Percentiles rank a stretch among this genome's conserved stretches.
These are phyloP conservation scores for Steatornis caripensis DNA, from an alignment of 2,113 vertebrate genomes.

Conservation along the genomic window DNA sequence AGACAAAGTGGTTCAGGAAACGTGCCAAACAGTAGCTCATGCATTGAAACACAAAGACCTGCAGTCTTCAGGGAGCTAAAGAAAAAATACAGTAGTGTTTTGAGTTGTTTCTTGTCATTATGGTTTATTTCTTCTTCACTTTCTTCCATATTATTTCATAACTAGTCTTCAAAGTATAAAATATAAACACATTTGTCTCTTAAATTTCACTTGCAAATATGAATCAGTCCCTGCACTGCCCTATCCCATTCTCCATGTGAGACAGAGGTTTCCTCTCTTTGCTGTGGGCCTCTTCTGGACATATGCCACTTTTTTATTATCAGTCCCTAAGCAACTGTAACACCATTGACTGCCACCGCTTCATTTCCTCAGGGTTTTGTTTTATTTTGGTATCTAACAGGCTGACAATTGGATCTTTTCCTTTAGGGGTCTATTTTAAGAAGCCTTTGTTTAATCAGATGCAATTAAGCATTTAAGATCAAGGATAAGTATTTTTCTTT, in stretches of 20 bases:
- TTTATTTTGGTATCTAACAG: slow-evolving; percentile 15
- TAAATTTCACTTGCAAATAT: neutral
- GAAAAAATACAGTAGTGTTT: slow-evolving; percentile 21
- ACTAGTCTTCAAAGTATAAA: neutral
- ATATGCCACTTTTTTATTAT: slow-evolving; percentile 1
- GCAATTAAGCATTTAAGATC: neutral
- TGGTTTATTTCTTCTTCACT: neutral
- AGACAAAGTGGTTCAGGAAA: slow-evolving; percentile 48
- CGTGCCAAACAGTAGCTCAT: slow-evolving; percentile 52
- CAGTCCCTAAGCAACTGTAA: slow-evolving; percentile 33
- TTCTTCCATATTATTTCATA: neutral
- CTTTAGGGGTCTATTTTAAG: slow-evolving; percentile 17
- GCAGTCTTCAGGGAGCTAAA: neutral
- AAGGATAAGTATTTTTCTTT: slow-evolving; percentile 17
- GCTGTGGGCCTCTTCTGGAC: neutral
- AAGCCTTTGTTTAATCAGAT: slow-evolving; percentile 8
- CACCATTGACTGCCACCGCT: neutral
- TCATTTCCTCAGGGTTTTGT: slow-evolving; percentile 6
- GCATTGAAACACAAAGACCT: slow-evolving; percentile 39
- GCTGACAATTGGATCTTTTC: neutral
- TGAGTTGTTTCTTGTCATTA: neutral
- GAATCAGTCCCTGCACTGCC: neutral
- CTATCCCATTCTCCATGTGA: neutral
- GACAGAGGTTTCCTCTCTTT: neutral
- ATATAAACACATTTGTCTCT: neutral